Evolutionary conservation across 1,140 invertebrate genomes (phyloP).

Genomic region (Phortica variegata): DNA sequence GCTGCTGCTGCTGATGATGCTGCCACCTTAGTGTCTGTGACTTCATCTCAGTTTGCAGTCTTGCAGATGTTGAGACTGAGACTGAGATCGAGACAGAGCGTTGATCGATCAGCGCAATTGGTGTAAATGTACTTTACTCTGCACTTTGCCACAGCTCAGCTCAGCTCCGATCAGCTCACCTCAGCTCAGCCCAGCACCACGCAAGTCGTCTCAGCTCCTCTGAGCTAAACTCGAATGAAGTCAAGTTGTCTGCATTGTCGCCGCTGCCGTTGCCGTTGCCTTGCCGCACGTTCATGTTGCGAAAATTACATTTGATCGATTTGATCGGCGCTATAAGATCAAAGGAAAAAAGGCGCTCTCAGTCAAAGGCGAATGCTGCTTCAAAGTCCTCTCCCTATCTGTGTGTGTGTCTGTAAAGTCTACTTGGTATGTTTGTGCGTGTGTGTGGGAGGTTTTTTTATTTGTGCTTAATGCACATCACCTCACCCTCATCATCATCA

Average conservation of each 20-base stretch:
- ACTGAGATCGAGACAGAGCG: too few relatives aligned
- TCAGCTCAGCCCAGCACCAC: too few relatives aligned
- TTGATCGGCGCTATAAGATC: conserved; percentile 57
- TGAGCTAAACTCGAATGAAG: too few relatives aligned
- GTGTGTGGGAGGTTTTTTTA: conserved; percentile 11
- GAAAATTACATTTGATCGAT: conserved; percentile 58
- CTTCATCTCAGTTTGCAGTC: too few relatives aligned
- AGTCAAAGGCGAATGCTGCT: conserved; percentile 15
- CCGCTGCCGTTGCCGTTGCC: conserved; percentile 18
- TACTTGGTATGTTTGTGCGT: too few relatives aligned
- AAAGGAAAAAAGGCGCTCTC: conserved; percentile 42
- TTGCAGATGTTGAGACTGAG: too few relatives aligned
- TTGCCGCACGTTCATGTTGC: conserved; percentile 52
- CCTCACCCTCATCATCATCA: too few relatives aligned
- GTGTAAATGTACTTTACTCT: conserved; percentile 51
- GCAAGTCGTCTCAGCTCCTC: too few relatives aligned
- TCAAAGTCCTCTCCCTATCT: too few relatives aligned
- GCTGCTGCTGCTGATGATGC: conserved; percentile 17
- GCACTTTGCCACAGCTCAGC: conserved; percentile 38
- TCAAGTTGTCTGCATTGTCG: conserved; percentile 10
- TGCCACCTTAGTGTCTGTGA: conserved; percentile 34
- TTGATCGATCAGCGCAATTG: conserved; percentile 55
- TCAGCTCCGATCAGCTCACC: too few relatives aligned
- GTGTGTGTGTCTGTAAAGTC: too few relatives aligned
- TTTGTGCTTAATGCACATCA: too few relatives aligned